These are phyloP conservation scores for Mesocentrotus franciscanus DNA, from an alignment of 53 echinoderm and acorn worm genomes.

Conservation along the genomic window DNA sequence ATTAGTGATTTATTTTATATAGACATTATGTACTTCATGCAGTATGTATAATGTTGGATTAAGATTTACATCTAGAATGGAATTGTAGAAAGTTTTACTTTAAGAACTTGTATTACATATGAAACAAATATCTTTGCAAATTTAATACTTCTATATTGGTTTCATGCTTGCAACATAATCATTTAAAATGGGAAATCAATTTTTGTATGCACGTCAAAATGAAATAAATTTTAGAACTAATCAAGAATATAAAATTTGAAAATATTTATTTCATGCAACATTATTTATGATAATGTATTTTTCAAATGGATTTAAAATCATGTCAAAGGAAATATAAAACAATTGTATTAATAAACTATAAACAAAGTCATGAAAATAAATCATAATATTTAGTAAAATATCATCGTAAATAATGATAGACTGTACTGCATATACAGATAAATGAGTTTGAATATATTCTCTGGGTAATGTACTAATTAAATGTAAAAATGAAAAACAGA, in stretches of 20 bases:
- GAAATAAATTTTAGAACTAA: background rate
- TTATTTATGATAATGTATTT: background rate
- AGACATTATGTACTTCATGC: background rate
- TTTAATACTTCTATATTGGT: background rate
- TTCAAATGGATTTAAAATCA: background rate
- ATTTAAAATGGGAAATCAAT: background rate
- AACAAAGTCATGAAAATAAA: background rate
- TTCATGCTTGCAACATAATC: background rate
- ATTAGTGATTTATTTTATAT: background rate
- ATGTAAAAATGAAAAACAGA: background rate
- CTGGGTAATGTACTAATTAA: no score
- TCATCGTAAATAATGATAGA: background rate
- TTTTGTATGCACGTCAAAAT: background rate
- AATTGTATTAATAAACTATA: background rate
- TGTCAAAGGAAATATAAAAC: background rate
- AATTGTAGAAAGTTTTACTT: background rate
- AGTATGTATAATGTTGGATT: background rate
- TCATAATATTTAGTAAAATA: background rate
- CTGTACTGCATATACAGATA: no score
- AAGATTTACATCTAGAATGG: background rate
- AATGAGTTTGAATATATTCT: background rate
- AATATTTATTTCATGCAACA: conserved; percentile 1
- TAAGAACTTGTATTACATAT: background rate
- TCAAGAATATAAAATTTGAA: background rate
- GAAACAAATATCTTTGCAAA: background rate